A percentile compares a stretch with the other conserved stretches of the same genome.
phyloP scores from a whole-genome alignment of 2,113 vertebrate species.

The Lepus timidus region DNA sequence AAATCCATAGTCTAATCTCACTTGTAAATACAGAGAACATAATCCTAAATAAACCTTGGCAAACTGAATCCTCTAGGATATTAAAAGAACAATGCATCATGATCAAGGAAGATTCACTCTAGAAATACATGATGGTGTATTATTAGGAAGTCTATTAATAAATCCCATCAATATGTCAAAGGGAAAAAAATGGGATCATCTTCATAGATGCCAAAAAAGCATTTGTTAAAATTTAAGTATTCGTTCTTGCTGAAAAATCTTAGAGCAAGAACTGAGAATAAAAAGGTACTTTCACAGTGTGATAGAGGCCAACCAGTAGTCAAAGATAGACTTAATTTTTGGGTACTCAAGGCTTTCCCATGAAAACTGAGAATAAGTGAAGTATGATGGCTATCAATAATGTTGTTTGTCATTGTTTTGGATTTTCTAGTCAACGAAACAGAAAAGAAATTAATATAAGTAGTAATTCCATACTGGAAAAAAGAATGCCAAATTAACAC shows the following conservation, averaged over 20 bases:
- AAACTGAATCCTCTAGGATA: conserved; percentile 28
- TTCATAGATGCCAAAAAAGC: conserved; percentile 21
- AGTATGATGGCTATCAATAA: neutral
- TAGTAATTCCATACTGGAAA: conserved; percentile 39
- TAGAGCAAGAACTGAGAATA: conserved; percentile 34
- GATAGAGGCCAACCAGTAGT: neutral
- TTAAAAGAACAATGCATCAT: conserved; percentile 44
- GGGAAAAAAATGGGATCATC: conserved; percentile 26
- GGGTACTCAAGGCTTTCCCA: neutral
- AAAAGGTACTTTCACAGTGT: conserved; percentile 24
- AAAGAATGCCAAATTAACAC: neutral
- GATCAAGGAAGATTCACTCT: conserved; percentile 20
- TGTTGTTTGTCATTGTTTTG: conserved; percentile 38
- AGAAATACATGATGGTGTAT: conserved; percentile 52
- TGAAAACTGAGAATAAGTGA: neutral
- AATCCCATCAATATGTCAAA: conserved; percentile 57
- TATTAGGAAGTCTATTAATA: conserved; percentile 71
- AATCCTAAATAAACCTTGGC: neutral
- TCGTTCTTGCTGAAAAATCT: conserved; percentile 14
- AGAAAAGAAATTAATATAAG: conserved; percentile 8
- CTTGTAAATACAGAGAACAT: neutral
- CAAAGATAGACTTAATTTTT: neutral
- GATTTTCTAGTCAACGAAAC: conserved; percentile 1
- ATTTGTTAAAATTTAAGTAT: conserved; percentile 37
- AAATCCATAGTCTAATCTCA: neutral